These are phyloP conservation scores for mouse (Mus musculus) DNA, from an alignment of 2,113 vertebrate genomes.

Conservation along the genomic window DNA sequence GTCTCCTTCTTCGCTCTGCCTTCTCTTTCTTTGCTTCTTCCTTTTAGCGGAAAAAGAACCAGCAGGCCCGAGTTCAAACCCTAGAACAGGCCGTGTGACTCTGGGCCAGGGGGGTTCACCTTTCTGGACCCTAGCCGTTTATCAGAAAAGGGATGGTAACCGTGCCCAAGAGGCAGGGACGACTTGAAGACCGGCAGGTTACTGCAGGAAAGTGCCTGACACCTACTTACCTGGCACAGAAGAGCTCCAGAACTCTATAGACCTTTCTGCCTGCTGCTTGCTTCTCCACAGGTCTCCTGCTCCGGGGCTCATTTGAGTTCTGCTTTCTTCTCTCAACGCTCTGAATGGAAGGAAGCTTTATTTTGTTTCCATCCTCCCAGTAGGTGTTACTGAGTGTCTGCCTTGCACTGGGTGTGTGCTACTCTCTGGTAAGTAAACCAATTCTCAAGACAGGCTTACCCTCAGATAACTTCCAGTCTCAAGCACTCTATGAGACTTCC, in stretches of 20 bases:
- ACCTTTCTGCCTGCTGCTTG: neutral
- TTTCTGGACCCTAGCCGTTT: constrained; percentile 49
- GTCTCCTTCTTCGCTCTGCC: constrained; percentile 32
- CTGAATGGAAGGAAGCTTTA: neutral
- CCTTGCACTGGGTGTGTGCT: neutral
- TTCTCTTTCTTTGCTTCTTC: constrained; percentile 64
- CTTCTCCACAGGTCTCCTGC: neutral
- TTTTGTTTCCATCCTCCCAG: neutral
- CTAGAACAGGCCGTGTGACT: neutral
- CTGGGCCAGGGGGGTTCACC: constrained; percentile 26
- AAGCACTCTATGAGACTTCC: neutral
- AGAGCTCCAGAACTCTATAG: neutral
- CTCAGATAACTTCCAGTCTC: neutral
- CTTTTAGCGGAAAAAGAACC: constrained; percentile 51
- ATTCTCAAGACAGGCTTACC: neutral
- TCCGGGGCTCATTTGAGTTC: neutral
- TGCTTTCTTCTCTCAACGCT: neutral
- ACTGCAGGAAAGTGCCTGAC: neutral
- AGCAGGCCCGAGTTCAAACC: constrained; percentile 60
- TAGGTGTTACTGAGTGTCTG: neutral
- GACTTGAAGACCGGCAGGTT: neutral
- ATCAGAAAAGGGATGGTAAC: neutral
- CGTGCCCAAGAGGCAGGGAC: neutral
- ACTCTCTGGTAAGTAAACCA: neutral
- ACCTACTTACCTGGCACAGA: neutral